These are phyloP conservation scores for Anas capensis DNA, from an alignment of 2,797 vertebrate genomes.

Conservation along the genomic window DNA sequence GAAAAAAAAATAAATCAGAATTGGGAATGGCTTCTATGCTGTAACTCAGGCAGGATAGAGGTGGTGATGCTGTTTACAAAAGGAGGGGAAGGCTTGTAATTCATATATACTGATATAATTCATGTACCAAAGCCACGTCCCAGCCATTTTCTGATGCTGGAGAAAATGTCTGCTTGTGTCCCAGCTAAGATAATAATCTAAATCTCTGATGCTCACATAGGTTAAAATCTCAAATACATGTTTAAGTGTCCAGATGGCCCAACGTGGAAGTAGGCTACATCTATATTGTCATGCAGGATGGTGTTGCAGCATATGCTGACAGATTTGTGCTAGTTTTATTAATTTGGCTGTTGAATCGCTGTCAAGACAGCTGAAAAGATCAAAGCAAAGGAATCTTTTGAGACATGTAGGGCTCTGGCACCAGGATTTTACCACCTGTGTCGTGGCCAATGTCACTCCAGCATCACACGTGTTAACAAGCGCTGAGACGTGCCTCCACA, in stretches of 20 bases:
- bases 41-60: not conserved
- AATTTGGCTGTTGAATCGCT: not conserved
- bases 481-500: rapidly evolving
- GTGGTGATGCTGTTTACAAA: not conserved
- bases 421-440: not conserved
- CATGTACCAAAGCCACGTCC: not conserved
- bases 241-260: not conserved
- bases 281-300: not conserved
- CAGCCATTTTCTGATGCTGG: not conserved
- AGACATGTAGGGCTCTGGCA: not conserved
- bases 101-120: not conserved
- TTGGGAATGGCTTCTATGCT: not conserved
- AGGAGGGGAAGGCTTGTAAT: not conserved
- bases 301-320: not conserved
- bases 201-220: not conserved
- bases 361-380: not conserved
- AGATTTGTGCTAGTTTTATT: not conserved
- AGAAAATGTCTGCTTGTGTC: not conserved
- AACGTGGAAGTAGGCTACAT: not conserved
- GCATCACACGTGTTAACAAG: not conserved
- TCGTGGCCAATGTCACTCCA: not conserved
- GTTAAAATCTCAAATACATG: not conserved
- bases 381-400: not conserved
- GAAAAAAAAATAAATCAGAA: not conserved
- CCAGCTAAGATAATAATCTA: not conserved